Percentiles rank a stretch among this genome's conserved stretches.
Conservation (phyloP, 2,113 vertebrate species). For the Ptychochromis oligacanthus region DNA sequence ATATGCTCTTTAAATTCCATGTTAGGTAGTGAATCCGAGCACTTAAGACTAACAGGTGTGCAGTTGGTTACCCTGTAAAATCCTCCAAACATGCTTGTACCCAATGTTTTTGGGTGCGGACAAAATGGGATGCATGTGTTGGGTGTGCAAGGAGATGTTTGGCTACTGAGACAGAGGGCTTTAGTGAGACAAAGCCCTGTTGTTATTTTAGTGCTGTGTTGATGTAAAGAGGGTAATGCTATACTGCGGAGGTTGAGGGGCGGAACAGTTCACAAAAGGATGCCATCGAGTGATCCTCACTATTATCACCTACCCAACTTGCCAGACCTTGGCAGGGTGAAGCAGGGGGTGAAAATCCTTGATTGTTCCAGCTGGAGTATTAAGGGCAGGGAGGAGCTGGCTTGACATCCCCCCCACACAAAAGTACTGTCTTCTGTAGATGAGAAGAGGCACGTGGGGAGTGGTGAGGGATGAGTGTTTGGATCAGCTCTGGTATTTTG, state of each 20-base stretch:
- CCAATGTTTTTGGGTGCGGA: background rate
- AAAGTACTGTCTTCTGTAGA: conserved; percentile 1
- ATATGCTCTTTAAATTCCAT: conserved; percentile 19
- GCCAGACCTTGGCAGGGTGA: conserved; percentile 26
- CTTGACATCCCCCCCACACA: conserved; percentile 3
- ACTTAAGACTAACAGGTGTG: background rate
- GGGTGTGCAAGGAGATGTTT: conserved; percentile 2
- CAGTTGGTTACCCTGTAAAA: conserved; percentile 13
- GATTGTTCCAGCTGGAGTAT: conserved; percentile 12
- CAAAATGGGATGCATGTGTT: conserved; percentile 5
- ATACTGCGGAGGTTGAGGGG: conserved; percentile 19
- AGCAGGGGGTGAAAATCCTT: conserved; percentile 28
- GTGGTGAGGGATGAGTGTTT: conserved; percentile 18
- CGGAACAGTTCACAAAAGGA: conserved; percentile 28
- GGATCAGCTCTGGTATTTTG: conserved; percentile 26
- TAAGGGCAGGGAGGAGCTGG: background rate
- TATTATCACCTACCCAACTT: background rate
- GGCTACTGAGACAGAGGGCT: conserved; percentile 49
- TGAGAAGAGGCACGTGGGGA: background rate
- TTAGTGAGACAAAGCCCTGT: conserved; percentile 53
- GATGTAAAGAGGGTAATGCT: conserved; percentile 43
- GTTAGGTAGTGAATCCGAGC: conserved; percentile 38
- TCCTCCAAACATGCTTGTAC: conserved; percentile 7
- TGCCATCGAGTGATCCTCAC: conserved; percentile 41
- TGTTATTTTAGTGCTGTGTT: conserved; percentile 65